Conservation (phyloP, 2,113 vertebrate species). For the Siphamia tubifer region DNA sequence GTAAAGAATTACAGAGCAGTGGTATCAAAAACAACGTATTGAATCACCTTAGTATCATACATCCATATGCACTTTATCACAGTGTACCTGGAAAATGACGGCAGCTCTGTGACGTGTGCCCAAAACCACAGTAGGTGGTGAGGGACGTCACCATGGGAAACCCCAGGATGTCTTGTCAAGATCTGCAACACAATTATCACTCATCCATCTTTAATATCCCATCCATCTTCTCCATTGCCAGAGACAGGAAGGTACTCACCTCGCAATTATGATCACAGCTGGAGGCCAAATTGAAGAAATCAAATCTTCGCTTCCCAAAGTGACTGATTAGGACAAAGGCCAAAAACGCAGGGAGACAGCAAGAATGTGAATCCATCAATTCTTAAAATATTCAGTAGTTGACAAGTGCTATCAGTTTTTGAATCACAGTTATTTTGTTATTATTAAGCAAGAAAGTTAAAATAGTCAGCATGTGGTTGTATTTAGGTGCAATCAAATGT, state of each 20-base stretch:
- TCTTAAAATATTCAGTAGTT: too few relatives aligned
- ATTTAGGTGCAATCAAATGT: too few relatives aligned
- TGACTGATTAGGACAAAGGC: conserved; percentile 13
- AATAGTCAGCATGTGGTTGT: too few relatives aligned
- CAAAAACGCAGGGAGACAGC: background rate
- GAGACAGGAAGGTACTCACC: conserved; percentile 46
- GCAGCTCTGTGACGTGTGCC: conserved; percentile 16
- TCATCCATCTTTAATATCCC: conserved; percentile 71
- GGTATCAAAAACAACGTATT: too few relatives aligned
- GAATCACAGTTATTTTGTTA: too few relatives aligned
- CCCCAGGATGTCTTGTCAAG: conserved; percentile 55
- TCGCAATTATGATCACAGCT: conserved; percentile 71
- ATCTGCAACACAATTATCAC: conserved; percentile 68
- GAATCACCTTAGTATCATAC: too few relatives aligned
- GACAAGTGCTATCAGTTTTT: too few relatives aligned
- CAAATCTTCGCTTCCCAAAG: conserved; percentile 5
- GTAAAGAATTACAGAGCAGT: too few relatives aligned
- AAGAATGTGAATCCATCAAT: background rate
- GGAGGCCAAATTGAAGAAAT: conserved; percentile 41
- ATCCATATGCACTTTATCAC: conserved; percentile 21
- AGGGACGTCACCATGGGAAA: conserved; percentile 20
- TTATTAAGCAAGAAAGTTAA: too few relatives aligned
- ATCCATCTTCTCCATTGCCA: conserved; percentile 37
- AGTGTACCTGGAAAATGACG: background rate
- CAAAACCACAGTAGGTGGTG: conserved; percentile 41